phyloP scores from a whole-genome alignment of 1,140 invertebrate species.

The Chlorops oryzae region DNA sequence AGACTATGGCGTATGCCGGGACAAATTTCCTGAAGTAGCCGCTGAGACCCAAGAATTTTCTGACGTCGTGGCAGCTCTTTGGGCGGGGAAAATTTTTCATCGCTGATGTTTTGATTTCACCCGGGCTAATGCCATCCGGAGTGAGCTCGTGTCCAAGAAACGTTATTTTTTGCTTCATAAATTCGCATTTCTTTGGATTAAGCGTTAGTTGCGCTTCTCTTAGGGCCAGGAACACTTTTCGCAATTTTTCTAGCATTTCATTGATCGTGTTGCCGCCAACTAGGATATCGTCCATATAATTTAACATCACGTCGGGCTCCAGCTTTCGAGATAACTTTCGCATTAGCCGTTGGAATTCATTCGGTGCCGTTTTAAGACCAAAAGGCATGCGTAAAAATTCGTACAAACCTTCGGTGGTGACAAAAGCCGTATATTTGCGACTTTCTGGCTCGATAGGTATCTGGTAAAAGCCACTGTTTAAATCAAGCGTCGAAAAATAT shows the following conservation, averaged over 20 bases:
- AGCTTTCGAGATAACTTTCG: constrained; percentile 7
- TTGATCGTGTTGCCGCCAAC: constrained; percentile 18
- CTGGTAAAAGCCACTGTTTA: constrained; percentile 50
- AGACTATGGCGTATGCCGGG: background rate
- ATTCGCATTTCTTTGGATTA: constrained; percentile 7
- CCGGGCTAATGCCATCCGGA: background rate
- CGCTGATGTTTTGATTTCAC: background rate
- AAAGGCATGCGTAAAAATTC: constrained; percentile 27
- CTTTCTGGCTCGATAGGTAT: constrained; percentile 38
- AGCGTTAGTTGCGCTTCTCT: constrained; percentile 3
- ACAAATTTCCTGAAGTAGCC: constrained; percentile 4
- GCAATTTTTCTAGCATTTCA: constrained; percentile 8
- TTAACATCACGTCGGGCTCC: constrained; percentile 6
- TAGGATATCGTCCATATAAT: constrained; percentile 30
- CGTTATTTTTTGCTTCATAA: background rate
- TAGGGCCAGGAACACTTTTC: constrained; percentile 2
- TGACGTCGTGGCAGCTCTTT: background rate
- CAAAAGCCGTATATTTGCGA: constrained; percentile 47
- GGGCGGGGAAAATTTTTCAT: background rate
- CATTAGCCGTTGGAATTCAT: constrained; percentile 49
- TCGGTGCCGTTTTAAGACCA: constrained; percentile 25
- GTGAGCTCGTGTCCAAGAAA: constrained; percentile 5
- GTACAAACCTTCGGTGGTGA: constrained; percentile 27
- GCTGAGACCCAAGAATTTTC: background rate
- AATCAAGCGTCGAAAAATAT: constrained; percentile 48